Evolutionary conservation across 2,797 vertebrate species (phyloP).

Genomic region (Phoebastria nigripes): DNA sequence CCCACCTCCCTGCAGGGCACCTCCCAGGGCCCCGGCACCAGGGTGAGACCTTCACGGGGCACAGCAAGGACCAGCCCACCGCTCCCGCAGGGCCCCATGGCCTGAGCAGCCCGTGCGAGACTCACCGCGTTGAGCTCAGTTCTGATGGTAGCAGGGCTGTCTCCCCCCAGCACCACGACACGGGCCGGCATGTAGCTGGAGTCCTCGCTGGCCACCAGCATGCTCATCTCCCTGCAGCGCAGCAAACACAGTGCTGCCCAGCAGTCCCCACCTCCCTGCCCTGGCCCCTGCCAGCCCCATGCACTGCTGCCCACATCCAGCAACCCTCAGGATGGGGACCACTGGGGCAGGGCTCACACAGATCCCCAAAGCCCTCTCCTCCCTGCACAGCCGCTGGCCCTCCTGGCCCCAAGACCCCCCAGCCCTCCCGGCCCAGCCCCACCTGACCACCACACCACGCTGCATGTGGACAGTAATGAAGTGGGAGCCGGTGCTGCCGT

Average conservation of each 20-base stretch:
- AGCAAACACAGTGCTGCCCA: neutral
- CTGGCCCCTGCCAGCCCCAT: neutral
- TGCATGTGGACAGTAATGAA: constrained; percentile 76
- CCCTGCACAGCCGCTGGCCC: no score
- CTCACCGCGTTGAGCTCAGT: constrained; percentile 90
- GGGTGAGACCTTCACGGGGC: neutral
- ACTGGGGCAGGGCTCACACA: no score
- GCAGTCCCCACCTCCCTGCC: neutral
- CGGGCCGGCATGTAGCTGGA: constrained; percentile 95
- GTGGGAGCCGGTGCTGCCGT: constrained; percentile 86
- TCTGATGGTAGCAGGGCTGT: constrained; percentile 80
- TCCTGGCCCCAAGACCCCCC: neutral
- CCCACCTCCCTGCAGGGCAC: neutral
- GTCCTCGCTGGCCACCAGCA: constrained; percentile 90
- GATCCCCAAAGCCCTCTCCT: no score
- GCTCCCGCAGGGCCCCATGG: accelerated
- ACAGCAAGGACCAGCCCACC: neutral
- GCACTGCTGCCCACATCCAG: accelerated
- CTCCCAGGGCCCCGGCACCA: accelerated
- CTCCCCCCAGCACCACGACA: constrained; percentile 87
- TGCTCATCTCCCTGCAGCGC: constrained; percentile 81
- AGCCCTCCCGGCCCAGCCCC: neutral
- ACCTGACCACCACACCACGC: constrained; percentile 69
- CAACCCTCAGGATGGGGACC: neutral
- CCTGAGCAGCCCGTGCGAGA: accelerated